These are phyloP conservation scores for Clitarchus hookeri DNA, from an alignment of 2,888 invertebrate species.

Conservation along the genomic window DNA sequence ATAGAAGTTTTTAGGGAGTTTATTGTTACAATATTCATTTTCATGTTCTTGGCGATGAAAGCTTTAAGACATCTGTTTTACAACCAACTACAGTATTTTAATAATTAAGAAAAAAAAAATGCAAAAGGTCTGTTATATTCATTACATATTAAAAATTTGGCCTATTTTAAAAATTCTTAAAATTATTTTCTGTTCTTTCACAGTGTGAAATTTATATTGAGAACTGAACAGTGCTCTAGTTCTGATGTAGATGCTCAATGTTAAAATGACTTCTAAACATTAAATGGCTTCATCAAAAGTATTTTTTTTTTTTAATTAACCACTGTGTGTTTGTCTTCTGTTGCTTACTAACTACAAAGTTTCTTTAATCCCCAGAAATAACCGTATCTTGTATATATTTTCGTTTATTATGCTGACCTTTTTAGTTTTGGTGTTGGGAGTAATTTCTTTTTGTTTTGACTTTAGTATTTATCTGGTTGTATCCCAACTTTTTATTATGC, in stretches of 20 bases:
- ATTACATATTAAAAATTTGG: too few relatives aligned
- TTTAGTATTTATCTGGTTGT: too few relatives aligned
- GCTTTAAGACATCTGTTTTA: too few relatives aligned
- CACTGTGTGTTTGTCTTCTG: background rate
- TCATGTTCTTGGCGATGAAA: background rate
- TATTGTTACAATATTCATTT: background rate
- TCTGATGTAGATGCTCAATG: too few relatives aligned
- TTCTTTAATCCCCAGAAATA: background rate
- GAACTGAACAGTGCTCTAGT: too few relatives aligned
- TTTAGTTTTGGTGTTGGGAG: background rate
- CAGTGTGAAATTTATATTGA: too few relatives aligned
- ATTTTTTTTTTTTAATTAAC: background rate
- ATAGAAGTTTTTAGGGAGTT: background rate
- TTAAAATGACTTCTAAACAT: background rate
- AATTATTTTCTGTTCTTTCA: too few relatives aligned
- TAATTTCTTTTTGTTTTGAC: too few relatives aligned
- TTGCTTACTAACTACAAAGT: background rate
- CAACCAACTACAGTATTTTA: background rate
- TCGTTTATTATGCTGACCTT: background rate
- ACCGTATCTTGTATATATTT: background rate
- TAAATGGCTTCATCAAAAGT: background rate
- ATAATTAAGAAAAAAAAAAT: too few relatives aligned
- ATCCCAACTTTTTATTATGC: too few relatives aligned
- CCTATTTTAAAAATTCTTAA: too few relatives aligned
- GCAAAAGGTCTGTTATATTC: too few relatives aligned